A percentile compares a stretch with the other conserved stretches of the same genome.
Evolutionary conservation across 2,888 invertebrate genomes (phyloP).

Genomic region (Hirtodrosophila trivittata): DNA sequence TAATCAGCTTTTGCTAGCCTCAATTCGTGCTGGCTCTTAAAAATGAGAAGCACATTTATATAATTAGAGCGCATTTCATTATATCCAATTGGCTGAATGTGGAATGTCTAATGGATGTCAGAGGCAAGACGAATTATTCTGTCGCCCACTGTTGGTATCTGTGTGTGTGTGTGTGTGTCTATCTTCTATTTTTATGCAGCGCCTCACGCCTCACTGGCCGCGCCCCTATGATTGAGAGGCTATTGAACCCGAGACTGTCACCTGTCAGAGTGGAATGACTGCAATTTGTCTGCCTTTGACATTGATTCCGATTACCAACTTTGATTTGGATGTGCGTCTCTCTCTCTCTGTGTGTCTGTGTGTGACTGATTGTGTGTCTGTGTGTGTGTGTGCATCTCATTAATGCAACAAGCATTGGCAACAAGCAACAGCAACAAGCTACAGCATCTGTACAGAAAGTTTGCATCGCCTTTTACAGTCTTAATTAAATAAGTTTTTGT

Average conservation of each 20-base stretch:
- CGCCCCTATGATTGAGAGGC: slow-evolving; percentile 37
- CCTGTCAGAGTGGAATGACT: slow-evolving; percentile 31
- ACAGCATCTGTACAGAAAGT: slow-evolving; percentile 34
- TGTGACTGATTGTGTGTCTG: no score
- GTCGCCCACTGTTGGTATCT: slow-evolving; percentile 14
- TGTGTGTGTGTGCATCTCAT: slow-evolving; percentile 59
- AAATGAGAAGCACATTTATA: slow-evolving; percentile 10
- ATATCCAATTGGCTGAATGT: slow-evolving; percentile 34
- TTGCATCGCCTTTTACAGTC: slow-evolving; percentile 54
- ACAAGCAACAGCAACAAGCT: slow-evolving; percentile 10
- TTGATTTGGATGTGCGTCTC: slow-evolving; percentile 48
- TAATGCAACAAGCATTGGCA: slow-evolving; percentile 57
- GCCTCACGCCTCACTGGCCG: slow-evolving; percentile 45
- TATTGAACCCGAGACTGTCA: slow-evolving; percentile 50
- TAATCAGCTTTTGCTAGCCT: no score
- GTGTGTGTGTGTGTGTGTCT: slow-evolving; percentile 4
- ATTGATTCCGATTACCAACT: slow-evolving; percentile 70
- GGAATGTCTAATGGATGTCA: slow-evolving; percentile 56
- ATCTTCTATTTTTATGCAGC: slow-evolving; percentile 38
- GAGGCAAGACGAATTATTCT: slow-evolving; percentile 34
- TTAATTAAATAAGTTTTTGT: slow-evolving; percentile 77
- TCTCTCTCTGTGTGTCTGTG: background rate
- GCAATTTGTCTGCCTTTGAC: slow-evolving; percentile 67
- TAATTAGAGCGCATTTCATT: slow-evolving; percentile 23
- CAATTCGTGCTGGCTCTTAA: no score